These are phyloP conservation scores for Mesitornis unicolor DNA, from an alignment of 2,113 vertebrate genomes.

Conservation along the genomic window DNA sequence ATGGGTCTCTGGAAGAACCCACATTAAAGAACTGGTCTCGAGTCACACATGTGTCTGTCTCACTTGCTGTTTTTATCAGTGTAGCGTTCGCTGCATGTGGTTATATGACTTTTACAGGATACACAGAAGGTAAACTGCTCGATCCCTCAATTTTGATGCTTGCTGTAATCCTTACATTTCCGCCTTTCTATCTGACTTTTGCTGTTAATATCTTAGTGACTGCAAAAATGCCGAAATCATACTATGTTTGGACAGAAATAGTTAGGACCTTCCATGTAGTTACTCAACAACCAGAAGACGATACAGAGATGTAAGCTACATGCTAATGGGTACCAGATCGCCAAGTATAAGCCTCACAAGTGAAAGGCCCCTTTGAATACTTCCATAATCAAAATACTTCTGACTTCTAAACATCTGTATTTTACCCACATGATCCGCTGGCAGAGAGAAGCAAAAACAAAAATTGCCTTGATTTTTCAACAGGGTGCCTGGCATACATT, in stretches of 20 bases:
- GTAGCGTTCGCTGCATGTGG: constrained; percentile 83
- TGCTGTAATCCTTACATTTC: neutral
- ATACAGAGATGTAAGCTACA: neutral
- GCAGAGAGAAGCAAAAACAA: neutral
- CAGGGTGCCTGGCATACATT: neutral
- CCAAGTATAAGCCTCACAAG: neutral
- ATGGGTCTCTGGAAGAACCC: constrained; percentile 85
- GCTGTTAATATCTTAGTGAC: neutral
- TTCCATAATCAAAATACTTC: neutral
- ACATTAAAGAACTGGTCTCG: constrained; percentile 84
- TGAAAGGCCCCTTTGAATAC: neutral
- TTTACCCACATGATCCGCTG: neutral
- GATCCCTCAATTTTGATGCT: neutral
- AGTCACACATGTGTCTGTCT: constrained; percentile 86
- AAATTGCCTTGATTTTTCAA: neutral
- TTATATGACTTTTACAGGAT: constrained; percentile 90
- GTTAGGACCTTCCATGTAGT: neutral
- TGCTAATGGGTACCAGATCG: neutral
- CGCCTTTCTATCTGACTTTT: neutral
- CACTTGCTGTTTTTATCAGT: constrained; percentile 81
- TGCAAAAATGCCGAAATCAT: neutral
- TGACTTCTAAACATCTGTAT: neutral
- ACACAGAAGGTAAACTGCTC: constrained; percentile 86
- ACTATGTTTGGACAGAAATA: neutral
- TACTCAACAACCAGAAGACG: neutral